Evolutionary conservation across 2,113 vertebrate genomes (phyloP).

Genomic region (Catharus bicknelli): DNA sequence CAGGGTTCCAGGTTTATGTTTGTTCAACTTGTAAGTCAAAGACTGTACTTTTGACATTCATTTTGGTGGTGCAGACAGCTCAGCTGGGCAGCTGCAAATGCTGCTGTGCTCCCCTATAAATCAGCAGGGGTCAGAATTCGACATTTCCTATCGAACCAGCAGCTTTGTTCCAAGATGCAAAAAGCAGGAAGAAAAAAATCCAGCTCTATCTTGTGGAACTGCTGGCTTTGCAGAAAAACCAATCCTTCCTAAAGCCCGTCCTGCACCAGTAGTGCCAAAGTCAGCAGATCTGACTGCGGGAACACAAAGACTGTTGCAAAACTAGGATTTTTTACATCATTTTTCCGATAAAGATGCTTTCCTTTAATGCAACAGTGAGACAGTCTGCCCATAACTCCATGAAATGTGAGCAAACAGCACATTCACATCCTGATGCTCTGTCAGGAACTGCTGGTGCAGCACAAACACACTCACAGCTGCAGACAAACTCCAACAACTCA

Average conservation of each 20-base stretch:
- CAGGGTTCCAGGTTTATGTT: not conserved
- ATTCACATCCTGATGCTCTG: not conserved
- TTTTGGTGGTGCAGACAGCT: not conserved
- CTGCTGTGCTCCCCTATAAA: not conserved
- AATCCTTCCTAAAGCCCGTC: not conserved
- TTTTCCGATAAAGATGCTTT: conserved; percentile 32
- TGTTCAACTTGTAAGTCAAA: not conserved
- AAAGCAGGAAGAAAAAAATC: not conserved
- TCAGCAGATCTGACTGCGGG: conserved; percentile 5
- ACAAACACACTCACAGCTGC: conserved; percentile 40
- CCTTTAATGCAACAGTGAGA: conserved; percentile 8
- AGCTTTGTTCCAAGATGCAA: conserved; percentile 27
- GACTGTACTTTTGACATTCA: not conserved
- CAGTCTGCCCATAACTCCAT: not conserved
- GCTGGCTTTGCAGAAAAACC: conserved; percentile 2
- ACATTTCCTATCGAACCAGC: not conserved
- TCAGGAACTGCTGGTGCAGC: conserved; percentile 52
- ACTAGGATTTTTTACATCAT: not conserved
- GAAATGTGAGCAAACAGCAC: conserved; percentile 37
- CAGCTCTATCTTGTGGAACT: not conserved
- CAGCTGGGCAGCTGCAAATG: not conserved
- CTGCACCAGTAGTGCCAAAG: not conserved
- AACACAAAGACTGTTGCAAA: not conserved
- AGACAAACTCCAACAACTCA: not conserved
- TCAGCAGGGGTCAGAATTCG: not conserved